phyloP scores from a whole-genome alignment of 2,888 invertebrate species.

The Harpalus rufipes region DNA sequence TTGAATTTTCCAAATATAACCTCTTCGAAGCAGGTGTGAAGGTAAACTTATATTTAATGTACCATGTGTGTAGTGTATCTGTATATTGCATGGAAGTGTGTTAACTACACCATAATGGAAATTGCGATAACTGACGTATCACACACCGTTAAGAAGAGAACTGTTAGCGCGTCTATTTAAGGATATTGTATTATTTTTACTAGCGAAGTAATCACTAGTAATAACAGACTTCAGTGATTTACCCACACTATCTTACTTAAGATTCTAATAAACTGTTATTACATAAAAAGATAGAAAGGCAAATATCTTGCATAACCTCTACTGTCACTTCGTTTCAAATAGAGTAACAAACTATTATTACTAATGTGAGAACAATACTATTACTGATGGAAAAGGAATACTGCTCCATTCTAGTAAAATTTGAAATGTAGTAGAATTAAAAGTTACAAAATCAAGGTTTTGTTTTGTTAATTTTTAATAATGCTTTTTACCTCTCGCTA shows the following conservation, averaged over 20 bases:
- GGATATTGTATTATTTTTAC: conserved; percentile 41
- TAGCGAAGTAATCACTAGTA: conserved; percentile 5
- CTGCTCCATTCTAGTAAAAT: too few species aligned
- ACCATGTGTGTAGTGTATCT: not conserved
- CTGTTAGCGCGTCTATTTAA: conserved; percentile 14
- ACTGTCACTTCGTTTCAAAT: not conserved
- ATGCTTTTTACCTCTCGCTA: too few species aligned
- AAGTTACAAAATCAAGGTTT: too few species aligned
- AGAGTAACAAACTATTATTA: not conserved
- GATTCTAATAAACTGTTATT: conserved; percentile 32
- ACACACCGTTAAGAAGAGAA: conserved; percentile 19
- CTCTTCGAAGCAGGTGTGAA: conserved; percentile 24
- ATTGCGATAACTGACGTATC: not conserved
- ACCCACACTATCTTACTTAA: conserved; percentile 46
- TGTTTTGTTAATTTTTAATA: too few species aligned
- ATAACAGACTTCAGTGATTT: conserved; percentile 28
- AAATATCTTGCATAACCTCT: conserved; percentile 1
- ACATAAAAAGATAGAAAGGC: conserved; percentile 15
- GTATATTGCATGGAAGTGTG: not conserved
- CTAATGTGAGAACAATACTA: too few species aligned
- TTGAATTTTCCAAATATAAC: not conserved
- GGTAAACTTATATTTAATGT: conserved; percentile 4
- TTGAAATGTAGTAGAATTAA: too few species aligned
- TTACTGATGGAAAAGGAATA: too few species aligned
- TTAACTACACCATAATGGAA: conserved; percentile 1